A percentile compares a stretch with the other conserved stretches of the same genome.
These are phyloP conservation scores for Caenorhabditis inopinata DNA, from an alignment of 1,140 invertebrate genomes.

Conservation along the genomic window DNA sequence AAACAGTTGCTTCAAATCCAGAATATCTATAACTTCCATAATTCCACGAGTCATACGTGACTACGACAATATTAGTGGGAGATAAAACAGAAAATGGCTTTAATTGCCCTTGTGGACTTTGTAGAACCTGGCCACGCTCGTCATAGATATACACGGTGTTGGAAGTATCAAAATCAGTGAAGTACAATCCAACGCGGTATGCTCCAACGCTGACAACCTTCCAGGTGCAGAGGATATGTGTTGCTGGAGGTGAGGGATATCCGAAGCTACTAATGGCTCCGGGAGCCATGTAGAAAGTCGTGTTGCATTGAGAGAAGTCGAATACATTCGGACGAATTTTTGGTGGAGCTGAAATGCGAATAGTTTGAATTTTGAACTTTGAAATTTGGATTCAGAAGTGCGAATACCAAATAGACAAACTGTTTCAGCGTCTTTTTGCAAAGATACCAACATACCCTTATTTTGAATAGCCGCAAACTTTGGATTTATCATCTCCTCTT, in stretches of 20 bases:
- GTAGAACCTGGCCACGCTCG: neutral
- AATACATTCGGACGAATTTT: neutral
- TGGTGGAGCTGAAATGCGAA: neutral
- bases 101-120: neutral
- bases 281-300: neutral
- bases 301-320: neutral
- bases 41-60: neutral
- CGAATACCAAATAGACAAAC: no score
- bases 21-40: neutral
- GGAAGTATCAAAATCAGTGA: neutral
- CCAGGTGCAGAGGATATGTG: neutral
- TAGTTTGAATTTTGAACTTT: neutral
- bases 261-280: neutral
- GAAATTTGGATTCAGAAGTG: neutral
- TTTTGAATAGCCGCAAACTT: neutral
- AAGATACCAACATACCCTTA: no score
- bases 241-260: neutral
- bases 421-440: no score
- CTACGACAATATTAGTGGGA: neutral
- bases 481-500: neutral
- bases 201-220: neutral
- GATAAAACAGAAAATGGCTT: neutral
- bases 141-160: neutral
- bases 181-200: neutral
- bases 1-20: neutral